These are phyloP conservation scores for Forficula auricularia DNA, from an alignment of 1,140 invertebrate species.

Conservation along the genomic window DNA sequence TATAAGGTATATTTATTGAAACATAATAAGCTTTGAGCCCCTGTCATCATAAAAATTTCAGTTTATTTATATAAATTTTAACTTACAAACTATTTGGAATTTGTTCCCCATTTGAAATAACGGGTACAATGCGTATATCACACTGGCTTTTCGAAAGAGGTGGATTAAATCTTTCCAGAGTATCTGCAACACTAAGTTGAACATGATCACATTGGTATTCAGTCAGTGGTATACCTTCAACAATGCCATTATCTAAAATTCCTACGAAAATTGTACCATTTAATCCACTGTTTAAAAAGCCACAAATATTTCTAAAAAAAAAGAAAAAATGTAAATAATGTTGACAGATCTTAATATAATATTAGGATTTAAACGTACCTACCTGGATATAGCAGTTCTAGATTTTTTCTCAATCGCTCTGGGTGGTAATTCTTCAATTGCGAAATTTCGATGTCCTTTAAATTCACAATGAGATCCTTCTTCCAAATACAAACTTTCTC, in stretches of 20 bases:
- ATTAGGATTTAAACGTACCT: background rate
- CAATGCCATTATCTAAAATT: conserved; percentile 8
- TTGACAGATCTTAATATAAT: background rate
- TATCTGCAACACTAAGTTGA: conserved; percentile 4
- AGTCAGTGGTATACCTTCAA: conserved; percentile 10
- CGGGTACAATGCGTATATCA: conserved; percentile 8
- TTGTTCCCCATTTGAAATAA: conserved; percentile 3
- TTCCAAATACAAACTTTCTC: background rate
- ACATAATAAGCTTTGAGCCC: too few species aligned
- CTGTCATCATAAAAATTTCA: too few species aligned
- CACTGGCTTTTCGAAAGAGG: conserved; percentile 6
- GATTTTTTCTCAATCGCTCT: conserved; percentile 10
- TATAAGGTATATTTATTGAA: too few species aligned
- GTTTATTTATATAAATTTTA: too few species aligned
- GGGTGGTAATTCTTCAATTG: conserved; percentile 19
- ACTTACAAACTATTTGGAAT: conserved; percentile 1
- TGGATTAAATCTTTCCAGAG: conserved; percentile 9
- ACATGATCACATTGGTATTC: conserved; percentile 11
- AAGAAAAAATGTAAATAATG: background rate
- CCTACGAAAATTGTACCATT: conserved; percentile 11
- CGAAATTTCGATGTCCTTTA: conserved; percentile 23
- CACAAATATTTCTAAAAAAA: conserved; percentile 11
- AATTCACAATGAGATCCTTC: conserved; percentile 23
- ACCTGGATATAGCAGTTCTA: background rate
- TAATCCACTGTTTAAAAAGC: conserved; percentile 9